phyloP scores from a whole-genome alignment of 2,797 vertebrate genomes.

The Eremophila alpestris region DNA sequence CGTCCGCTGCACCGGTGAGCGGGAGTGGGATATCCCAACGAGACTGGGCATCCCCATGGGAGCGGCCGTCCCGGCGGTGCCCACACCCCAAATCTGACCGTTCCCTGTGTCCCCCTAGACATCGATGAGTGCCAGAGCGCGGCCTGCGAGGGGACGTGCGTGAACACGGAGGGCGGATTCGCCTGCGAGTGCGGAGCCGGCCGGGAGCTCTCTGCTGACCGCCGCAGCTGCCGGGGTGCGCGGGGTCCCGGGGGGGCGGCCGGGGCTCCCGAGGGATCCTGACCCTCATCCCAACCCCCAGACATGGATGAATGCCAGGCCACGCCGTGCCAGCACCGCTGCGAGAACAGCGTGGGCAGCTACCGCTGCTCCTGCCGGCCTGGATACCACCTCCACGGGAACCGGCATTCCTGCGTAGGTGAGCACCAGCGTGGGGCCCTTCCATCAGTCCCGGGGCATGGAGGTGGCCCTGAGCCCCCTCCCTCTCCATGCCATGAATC shows the following conservation, averaged over 20 bases:
- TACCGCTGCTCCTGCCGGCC: constrained; percentile 78
- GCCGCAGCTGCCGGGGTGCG: constrained; percentile 76
- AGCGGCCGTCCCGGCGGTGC: fast-evolving
- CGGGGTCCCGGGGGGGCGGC: background rate
- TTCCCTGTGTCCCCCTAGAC: constrained; percentile 24
- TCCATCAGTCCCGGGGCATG: background rate
- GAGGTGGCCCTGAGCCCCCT: background rate
- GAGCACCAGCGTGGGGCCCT: background rate
- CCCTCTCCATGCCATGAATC: background rate
- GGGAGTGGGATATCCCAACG: fast-evolving
- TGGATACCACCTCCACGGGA: constrained; percentile 78
- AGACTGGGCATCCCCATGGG: fast-evolving
- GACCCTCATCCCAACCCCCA: background rate
- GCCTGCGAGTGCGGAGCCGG: constrained; percentile 77
- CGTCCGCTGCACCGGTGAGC: constrained; percentile 77
- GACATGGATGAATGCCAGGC: constrained; percentile 79
- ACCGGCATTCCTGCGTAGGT: constrained; percentile 80
- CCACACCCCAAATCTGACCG: fast-evolving
- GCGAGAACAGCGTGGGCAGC: constrained; percentile 79
- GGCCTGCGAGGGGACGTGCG: constrained; percentile 74
- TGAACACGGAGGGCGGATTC: constrained; percentile 80
- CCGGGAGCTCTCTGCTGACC: constrained; percentile 74
- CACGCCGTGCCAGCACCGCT: constrained; percentile 78
- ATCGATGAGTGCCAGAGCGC: constrained; percentile 75
- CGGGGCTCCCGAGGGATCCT: background rate